Conservation (phyloP, 2,888 invertebrate species). For the Trachelus troglodyta region DNA sequence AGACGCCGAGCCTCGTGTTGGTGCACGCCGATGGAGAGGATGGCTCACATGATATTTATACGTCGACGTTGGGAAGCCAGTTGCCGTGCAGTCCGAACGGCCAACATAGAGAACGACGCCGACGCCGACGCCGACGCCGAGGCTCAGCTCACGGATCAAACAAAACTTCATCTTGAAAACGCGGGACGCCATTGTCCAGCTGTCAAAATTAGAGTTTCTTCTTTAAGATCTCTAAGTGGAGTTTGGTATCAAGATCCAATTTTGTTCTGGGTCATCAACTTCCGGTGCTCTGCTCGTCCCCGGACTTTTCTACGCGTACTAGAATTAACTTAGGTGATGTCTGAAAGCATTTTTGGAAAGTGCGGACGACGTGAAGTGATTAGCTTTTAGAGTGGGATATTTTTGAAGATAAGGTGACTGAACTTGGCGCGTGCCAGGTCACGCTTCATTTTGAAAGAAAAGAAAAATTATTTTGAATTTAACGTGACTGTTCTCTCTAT, state of each 20-base stretch:
- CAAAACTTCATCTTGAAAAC: not conserved
- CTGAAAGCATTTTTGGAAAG: not conserved
- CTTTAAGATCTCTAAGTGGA: not conserved
- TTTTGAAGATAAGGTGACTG: not conserved
- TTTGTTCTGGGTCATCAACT: not conserved
- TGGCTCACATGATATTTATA: conserved; percentile 51
- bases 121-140: not conserved
- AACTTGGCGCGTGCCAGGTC: not conserved
- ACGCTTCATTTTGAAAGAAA: not conserved
- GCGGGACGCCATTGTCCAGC: not conserved
- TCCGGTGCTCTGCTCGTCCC: not conserved
- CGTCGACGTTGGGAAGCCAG: conserved; percentile 35
- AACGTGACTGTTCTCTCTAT: not conserved
- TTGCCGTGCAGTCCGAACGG: conserved; percentile 12
- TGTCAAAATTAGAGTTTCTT: not conserved
- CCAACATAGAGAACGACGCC: not conserved
- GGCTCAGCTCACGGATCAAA: not conserved
- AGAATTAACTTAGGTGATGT: not conserved
- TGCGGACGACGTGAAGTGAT: not conserved
- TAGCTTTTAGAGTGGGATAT: not conserved
- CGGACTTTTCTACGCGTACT: not conserved
- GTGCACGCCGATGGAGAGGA: conserved; percentile 22
- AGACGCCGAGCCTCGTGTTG: not conserved
- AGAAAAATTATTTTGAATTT: not conserved
- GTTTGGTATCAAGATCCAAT: not conserved